Evolutionary conservation across 1,140 invertebrate species (phyloP), one percentile per base, ranked within the genome.

Genomic region (Delia radicum): DNA sequence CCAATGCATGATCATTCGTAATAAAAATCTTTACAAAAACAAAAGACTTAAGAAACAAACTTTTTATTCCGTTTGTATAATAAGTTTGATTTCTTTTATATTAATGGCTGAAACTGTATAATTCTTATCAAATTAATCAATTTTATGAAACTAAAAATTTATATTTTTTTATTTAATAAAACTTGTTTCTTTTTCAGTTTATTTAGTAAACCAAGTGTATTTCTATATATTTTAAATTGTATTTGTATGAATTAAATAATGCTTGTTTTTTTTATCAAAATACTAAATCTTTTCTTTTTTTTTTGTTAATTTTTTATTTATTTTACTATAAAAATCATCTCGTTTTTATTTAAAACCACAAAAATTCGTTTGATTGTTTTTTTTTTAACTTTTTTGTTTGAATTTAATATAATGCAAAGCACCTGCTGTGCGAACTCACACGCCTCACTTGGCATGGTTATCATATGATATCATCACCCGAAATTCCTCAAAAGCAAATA

Each of bases 21-120:
- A n/a, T n/a, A n/a, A n/a, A 33, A 33, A 33, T n/a, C 31, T 33
- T 33, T 33, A 33, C 5, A 33, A 21, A 76, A 76, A 67, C 61
- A 67, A 76, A 74, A 76, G 75, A 74, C 75, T 74, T 76, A 74
- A 74, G 72, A 71, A 73, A 18, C 37, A 33, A 67, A 76, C 75
- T 48, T 69, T 21, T 21, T 55, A 18, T 21, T 21, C n/a, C 3
- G 21, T 18, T 55, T 18, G 48, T 55, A 6, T 5, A 15, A 42
- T 1, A 42, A 42, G 12, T 15, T 5, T 42, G 1, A 42, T 42
- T 0, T 3, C 12, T 42, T 42, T 42, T 42, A 5, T 42, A 13
- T 42, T 7, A 24, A 55, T 1, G 8, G 24, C 10, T 18, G 46
- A 7, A 15, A 21, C 3, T 55, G n/a, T n/a, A 18, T 55, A 55